Percentiles rank a stretch among this genome's conserved stretches.
These are phyloP conservation scores for Aix galericulata DNA, from an alignment of 2,113 vertebrate genomes.

Conservation along the genomic window DNA sequence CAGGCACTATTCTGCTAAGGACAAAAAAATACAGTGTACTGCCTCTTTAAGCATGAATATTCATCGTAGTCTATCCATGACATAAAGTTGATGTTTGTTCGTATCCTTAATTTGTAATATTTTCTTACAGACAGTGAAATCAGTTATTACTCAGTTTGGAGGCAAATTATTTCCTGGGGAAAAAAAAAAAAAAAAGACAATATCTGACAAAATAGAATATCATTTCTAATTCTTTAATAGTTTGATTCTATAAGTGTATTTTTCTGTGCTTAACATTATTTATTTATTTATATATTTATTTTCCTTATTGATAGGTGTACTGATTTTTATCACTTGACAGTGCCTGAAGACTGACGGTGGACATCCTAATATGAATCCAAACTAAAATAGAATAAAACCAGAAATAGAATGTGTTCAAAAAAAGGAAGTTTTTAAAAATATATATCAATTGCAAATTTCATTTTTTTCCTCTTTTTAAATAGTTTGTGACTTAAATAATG, in stretches of 20 bases:
- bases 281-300: neutral
- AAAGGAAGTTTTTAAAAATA: neutral
- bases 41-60: neutral
- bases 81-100: neutral
- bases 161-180: neutral
- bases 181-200: too few relatives aligned
- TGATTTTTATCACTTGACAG: neutral
- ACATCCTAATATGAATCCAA: neutral
- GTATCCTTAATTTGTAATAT: neutral
- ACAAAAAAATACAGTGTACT: neutral
- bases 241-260: too few relatives aligned
- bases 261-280: too few relatives aligned
- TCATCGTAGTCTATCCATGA: neutral
- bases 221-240: too few relatives aligned
- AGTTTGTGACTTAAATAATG: neutral
- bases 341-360: neutral
- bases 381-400: constrained; percentile 22
- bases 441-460: constrained; percentile 19
- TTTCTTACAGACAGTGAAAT: neutral
- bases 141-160: neutral
- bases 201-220: too few relatives aligned
- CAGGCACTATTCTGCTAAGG: neutral
- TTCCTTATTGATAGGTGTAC: neutral
- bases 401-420: neutral
- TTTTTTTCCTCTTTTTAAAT: constrained; percentile 58